phyloP scores from a whole-genome alignment of 2,888 invertebrate species.

The Xestoiulus laeticollis region DNA sequence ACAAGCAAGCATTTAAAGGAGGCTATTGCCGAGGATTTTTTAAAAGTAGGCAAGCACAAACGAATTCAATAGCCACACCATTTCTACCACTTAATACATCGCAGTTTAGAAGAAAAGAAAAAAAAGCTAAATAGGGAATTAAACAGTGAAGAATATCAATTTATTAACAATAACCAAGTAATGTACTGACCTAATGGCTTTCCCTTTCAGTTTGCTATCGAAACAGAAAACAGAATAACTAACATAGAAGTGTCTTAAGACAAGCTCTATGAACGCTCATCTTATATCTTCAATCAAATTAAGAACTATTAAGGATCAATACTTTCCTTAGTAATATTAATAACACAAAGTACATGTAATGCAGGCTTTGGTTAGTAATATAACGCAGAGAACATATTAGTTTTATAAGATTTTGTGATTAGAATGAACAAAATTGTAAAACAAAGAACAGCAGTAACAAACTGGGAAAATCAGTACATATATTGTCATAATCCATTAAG shows the following conservation, averaged over 20 bases:
- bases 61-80: conserved; percentile 2
- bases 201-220: conserved; percentile 80
- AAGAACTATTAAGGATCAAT: not conserved
- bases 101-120: not conserved
- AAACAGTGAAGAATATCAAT: not conserved
- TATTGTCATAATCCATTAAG: not conserved
- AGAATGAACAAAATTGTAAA: not conserved
- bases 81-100: conserved; percentile 24
- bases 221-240: conserved; percentile 56
- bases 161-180: conserved; percentile 17
- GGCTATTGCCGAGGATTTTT: not conserved
- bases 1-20: not conserved
- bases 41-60: not conserved
- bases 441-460: not conserved
- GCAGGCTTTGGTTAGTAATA: not conserved
- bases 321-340: not conserved
- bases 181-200: conserved; percentile 70
- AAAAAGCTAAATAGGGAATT: not conserved
- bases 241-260: not conserved
- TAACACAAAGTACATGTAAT: not conserved
- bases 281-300: not conserved
- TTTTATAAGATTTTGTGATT: not conserved
- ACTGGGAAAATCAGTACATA: not conserved
- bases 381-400: not conserved
- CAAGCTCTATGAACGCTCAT: not conserved